Conservation (phyloP, 2,888 invertebrate species). For the Amblyjoppa fuscipennis region DNA sequence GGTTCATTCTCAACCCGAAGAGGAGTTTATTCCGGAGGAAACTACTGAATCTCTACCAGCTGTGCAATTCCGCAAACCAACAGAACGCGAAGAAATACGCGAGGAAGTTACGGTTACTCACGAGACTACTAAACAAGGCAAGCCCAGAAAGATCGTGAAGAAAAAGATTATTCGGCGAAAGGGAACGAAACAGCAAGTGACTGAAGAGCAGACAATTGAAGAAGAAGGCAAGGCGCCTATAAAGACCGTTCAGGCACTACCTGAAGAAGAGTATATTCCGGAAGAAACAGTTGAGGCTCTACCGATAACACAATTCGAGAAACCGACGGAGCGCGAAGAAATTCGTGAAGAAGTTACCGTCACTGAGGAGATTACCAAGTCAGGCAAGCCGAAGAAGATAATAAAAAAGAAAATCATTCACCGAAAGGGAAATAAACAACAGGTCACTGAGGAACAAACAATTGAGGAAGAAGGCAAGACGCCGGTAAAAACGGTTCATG, state of each 20-base stretch:
- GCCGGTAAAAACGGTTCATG: slow-evolving; percentile 15
- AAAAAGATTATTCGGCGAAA: slow-evolving; percentile 84
- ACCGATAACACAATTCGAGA: slow-evolving; percentile 52
- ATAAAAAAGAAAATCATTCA: slow-evolving; percentile 75
- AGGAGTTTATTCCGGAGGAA: slow-evolving; percentile 70
- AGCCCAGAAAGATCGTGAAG: slow-evolving; percentile 79
- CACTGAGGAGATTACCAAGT: slow-evolving; percentile 78
- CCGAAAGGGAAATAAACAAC: slow-evolving; percentile 63
- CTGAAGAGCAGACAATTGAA: slow-evolving; percentile 83
- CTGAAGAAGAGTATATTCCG: slow-evolving; percentile 67
- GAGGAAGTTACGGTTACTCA: slow-evolving; percentile 77
- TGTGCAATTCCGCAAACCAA: slow-evolving; percentile 73
- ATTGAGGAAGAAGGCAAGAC: slow-evolving; percentile 73
- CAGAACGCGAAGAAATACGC: slow-evolving; percentile 75
- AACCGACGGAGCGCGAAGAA: slow-evolving; percentile 82
- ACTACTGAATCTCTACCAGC: slow-evolving; percentile 82
- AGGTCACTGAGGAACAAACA: slow-evolving; percentile 76
- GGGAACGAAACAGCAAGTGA: slow-evolving; percentile 76
- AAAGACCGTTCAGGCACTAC: slow-evolving; percentile 81
- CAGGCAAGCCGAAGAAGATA: slow-evolving; percentile 82
- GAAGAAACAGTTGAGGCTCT: slow-evolving; percentile 47
- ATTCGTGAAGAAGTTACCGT: slow-evolving; percentile 61
- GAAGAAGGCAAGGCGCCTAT: slow-evolving; percentile 85
- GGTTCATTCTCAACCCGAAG: slow-evolving; percentile 61
- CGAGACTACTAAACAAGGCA: slow-evolving; percentile 79